Evolutionary conservation across 2,888 invertebrate genomes (phyloP), one percentile per base, ranked within the genome.

Genomic region (Patella caerulea): DNA sequence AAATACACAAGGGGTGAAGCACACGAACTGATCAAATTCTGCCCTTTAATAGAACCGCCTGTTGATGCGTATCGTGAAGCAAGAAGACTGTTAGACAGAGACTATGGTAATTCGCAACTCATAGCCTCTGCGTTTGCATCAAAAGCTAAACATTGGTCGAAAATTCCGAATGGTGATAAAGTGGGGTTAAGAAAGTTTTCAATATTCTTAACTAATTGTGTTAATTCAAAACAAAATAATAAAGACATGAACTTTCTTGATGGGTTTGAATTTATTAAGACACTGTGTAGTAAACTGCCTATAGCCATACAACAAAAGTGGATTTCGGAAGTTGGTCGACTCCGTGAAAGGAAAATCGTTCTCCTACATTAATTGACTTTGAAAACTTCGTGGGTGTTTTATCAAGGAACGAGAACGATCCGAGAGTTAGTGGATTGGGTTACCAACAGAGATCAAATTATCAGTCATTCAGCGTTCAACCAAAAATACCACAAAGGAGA

Each of bases 201-300:
- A n/a, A n/a, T n/a, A n/a, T n/a, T n/a, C n/a, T n/a, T n/a, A n/a
- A n/a, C n/a, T n/a, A n/a, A n/a, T n/a, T n/a, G n/a, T n/a, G 54
- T 73, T 55, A 73, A 55, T 73, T 19, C 19, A 12, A 73, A 73
- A 73, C 56, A 52, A 29, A 56, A 56, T 53, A 54, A 73, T 73
- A 17, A 3, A n/a, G 55, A 73, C 29, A 55, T 54, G 54, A 29
- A 17, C 17, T 29, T 52, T 56, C 17, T 73, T 52, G 54, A 73
- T 73, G 55, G 54, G 12, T 73, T 53, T 54, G 54, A 19, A n/a
- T 54, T 73, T 54, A 73, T 54, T 11, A 54, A 53, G 9, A 54
- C 17, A 52, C 29, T 71, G 3, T 65, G 65, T 17, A 24, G 24
- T 19, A 65, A 65, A 65, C 24, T 65, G 65, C 65, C 65, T 65